Base-by-base conservation (phyloP, 2,113 vertebrate species). In the Pygoscelis antarcticus region DNA sequence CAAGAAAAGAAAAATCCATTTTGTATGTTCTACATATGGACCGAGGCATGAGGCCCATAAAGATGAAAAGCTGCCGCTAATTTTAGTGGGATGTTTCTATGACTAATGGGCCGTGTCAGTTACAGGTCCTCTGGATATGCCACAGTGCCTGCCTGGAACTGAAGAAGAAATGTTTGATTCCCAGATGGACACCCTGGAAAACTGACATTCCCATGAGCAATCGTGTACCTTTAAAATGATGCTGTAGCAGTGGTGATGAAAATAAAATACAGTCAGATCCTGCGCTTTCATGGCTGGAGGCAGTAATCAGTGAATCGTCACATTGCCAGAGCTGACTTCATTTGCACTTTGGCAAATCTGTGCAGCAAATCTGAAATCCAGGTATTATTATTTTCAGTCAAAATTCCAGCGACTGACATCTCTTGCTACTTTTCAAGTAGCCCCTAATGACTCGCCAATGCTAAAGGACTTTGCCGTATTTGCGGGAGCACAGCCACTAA, bases 1-100 rank as follows among this genome's bases (percentile, higher is more conserved):
- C 98, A 97, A 97, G 97, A 90, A 95, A 89, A 92, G 96, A 97
- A 96, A 97, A 88, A 61, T 74, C 83, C 93, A 82, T 97, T 95
- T 93, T 92, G 76, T 97, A 91, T 98, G 81, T 95, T 97, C 87
- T 96, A 87, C 88, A 97, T 94, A 94, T 96, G 95, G 95, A 97
- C 92, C 8, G 0, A 97, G 87, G 95, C 92, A 94, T 87, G 92
- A 97, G 90, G 57, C 83, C 92, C 87, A 87, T 93, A 96, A 95
- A 93, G 97, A 90, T 96, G 91, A 95, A 96, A 91, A 82, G 76
- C 88, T 93, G 75, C 88, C 60, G 74, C 94, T 95, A 96, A 89
- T 86, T 93, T 91, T 81, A 88, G 90, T 90, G 94, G 88, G 96
- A 87, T 91, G 65, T 96, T 94, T 94, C 96, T 93, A 60, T 97